Base-by-base conservation (phyloP, 2,797 vertebrate genomes). In the Eulemur albifrons region DNA sequence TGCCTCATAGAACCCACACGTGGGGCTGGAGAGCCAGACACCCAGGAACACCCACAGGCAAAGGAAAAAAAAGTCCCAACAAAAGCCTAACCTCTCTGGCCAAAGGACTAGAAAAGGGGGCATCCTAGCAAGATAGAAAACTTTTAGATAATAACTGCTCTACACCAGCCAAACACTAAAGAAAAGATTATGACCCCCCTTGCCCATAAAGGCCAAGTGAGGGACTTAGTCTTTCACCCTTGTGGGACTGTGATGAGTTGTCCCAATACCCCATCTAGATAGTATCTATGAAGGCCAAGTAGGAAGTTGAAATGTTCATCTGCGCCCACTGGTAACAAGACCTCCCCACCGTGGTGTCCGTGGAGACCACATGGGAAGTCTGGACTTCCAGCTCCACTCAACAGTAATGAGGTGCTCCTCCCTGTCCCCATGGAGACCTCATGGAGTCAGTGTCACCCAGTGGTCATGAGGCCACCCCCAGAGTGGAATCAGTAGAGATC, bases 281-380 rank as follows among this genome's bases (percentile, higher is more conserved):
- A 23, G 43, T 15, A 3, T 18, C 63, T 50, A 0, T 69, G 52
- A 40, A 52, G 50, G 3, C 12, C 4, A 38, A 14, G 7, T 0
- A 2, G 27, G 43, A 30, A n/a, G 40, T 32, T 20, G 6, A 3
- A n/a, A 5, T n/a, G 48, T 45, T 7, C 38, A 14, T 20, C 6
- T 18, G 18, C 4, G 14, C 18, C n/a, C 10, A 2, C 13, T 5
- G 13, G 4, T 21, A 4, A n/a, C 2, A 21, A 73, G 43, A 18
- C 7, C 30, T 48, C 38, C 15, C 35, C 40, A 23, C 7, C 0
- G 0, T 1, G 30, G 25, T 80, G 30, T 43, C 25, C 0, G 0
- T 18, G 45, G 72, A 57, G 65, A 57, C 76, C 21, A 7, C 0
- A 1, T 25, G 25, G 65, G 15, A 65, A 38, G 20, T 11, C 48